phyloP scores from a whole-genome alignment of 2,113 vertebrate species.

The Cheilinus undulatus region DNA sequence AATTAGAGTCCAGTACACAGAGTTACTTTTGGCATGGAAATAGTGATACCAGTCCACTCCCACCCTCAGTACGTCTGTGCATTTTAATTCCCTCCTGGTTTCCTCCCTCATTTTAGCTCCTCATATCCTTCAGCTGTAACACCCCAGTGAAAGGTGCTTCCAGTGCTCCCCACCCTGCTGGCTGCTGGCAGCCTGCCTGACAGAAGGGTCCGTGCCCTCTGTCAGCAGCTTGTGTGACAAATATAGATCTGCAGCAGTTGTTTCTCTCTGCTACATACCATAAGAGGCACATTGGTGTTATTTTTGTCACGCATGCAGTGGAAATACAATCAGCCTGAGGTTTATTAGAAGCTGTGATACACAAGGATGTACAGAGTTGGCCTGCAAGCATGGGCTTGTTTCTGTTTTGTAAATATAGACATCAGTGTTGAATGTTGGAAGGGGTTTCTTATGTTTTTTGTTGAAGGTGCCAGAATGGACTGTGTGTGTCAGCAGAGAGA shows the following conservation, averaged over 20 bases:
- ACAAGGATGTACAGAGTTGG: not conserved
- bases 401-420: not conserved
- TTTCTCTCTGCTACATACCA: conserved; percentile 42
- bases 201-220: conserved; percentile 53
- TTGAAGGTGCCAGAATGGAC: not conserved
- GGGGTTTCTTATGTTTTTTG: not conserved
- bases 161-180: conserved; percentile 21
- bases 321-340: conserved; percentile 31
- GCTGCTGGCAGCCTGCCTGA: conserved; percentile 35
- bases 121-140: conserved; percentile 25
- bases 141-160: conserved; percentile 54
- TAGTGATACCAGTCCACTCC: not conserved
- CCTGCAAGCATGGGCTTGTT: not conserved
- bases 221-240: conserved; percentile 49
- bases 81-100: conserved; percentile 30
- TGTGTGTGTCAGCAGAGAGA: not conserved
- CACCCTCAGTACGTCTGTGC: conserved; percentile 2
- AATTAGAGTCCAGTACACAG: not conserved
- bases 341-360: conserved; percentile 11
- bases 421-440: too few relatives aligned
- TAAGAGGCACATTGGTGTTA: conserved; percentile 34
- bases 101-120: conserved; percentile 29
- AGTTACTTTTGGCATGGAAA: not conserved
- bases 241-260: conserved; percentile 71
- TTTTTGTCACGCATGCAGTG: conserved; percentile 23